Evolutionary conservation across 2,888 invertebrate species (phyloP).

Genomic region (Thumatha senex): DNA sequence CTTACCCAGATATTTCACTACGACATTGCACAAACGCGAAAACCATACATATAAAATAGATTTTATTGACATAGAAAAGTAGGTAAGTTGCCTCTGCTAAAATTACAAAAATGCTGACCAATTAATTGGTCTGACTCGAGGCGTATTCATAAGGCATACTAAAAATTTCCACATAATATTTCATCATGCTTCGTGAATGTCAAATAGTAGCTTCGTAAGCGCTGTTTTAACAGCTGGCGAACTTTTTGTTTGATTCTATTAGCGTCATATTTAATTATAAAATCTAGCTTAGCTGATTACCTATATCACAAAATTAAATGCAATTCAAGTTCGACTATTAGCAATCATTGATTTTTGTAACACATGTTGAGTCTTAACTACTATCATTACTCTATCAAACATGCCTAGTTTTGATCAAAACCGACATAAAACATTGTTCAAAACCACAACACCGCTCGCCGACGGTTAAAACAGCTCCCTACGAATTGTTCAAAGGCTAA

Average conservation of each 20-base stretch:
- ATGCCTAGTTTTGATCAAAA: not conserved
- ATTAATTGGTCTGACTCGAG: conserved; percentile 1
- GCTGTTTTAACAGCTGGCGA: conserved; percentile 22
- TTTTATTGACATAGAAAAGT: not conserved
- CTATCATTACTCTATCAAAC: not conserved
- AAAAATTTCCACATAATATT: conserved; percentile 8
- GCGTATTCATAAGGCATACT: conserved; percentile 4
- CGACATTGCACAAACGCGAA: conserved; percentile 23
- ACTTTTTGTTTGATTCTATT: conserved; percentile 4
- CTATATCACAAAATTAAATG: conserved; percentile 31
- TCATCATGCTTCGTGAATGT: conserved; percentile 14
- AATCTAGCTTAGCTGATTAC: conserved; percentile 2
- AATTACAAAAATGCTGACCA: not conserved
- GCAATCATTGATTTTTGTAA: too few relatives aligned
- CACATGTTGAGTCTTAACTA: not conserved
- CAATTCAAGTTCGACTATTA: conserved; percentile 7
- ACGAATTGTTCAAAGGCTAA: conserved; percentile 29
- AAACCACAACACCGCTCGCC: not conserved
- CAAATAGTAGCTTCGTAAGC: conserved; percentile 16
- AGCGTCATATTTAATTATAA: conserved; percentile 12
- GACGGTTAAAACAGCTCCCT: conserved; percentile 18
- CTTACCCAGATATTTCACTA: conserved; percentile 15
- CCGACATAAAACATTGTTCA: not conserved
- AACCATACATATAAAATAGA: not conserved
- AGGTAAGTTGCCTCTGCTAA: not conserved